These are phyloP conservation scores for Dicentrarchus labrax DNA, from an alignment of 2,113 vertebrate species.

Conservation along the genomic window DNA sequence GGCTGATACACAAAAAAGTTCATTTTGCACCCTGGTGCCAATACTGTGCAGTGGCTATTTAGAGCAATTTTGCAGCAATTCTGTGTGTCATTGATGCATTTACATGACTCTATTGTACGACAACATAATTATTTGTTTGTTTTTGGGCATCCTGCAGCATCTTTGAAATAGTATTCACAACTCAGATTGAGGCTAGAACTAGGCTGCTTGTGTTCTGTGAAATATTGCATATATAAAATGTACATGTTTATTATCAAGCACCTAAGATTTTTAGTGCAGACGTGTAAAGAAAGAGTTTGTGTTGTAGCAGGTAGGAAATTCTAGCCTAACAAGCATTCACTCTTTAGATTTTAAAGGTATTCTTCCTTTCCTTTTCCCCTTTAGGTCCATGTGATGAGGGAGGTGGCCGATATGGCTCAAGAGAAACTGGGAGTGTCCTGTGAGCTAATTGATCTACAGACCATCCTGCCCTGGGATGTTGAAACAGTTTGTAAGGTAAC, in stretches of 20 bases:
- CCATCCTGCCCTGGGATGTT: constrained; percentile 95
- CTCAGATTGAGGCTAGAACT: neutral
- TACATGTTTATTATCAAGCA: neutral
- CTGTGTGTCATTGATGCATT: neutral
- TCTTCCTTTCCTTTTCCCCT: constrained; percentile 16
- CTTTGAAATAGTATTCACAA: neutral
- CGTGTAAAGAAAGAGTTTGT: neutral
- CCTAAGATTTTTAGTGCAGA: neutral
- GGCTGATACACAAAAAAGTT: no score
- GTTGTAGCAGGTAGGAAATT: neutral
- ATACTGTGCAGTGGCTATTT: neutral
- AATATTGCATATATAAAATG: neutral
- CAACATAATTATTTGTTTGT: neutral
- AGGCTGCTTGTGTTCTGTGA: neutral
- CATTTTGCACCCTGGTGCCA: neutral
- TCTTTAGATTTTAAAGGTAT: neutral
- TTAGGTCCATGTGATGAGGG: constrained; percentile 95
- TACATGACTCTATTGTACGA: neutral
- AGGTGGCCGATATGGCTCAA: constrained; percentile 94
- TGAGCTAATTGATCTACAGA: constrained; percentile 96
- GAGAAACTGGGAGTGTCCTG: constrained; percentile 98
- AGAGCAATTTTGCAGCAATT: neutral
- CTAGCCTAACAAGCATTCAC: neutral
- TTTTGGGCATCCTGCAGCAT: neutral
- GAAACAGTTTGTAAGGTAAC: constrained; percentile 96